Percentiles rank a stretch among this genome's conserved stretches.
phyloP scores from a whole-genome alignment of 1,140 invertebrate genomes.

The Nilaparvata lugens region DNA sequence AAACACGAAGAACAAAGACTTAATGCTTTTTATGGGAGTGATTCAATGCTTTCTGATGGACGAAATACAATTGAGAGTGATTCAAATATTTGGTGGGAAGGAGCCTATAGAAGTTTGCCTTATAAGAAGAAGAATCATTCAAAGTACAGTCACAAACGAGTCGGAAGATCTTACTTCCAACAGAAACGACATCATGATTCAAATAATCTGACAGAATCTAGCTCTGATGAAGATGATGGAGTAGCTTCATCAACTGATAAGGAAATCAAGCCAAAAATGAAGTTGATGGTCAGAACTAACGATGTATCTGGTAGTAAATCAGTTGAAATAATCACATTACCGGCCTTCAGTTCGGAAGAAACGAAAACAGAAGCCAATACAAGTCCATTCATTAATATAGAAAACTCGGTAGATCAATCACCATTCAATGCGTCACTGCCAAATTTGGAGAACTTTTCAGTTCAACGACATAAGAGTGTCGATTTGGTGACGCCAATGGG shows the following conservation, averaged over 20 bases:
- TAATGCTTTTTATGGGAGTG: not conserved
- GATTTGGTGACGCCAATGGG: not conserved
- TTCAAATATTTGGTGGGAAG: slow-evolving; percentile 34
- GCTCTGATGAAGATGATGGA: slow-evolving; percentile 4
- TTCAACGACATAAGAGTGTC: not conserved
- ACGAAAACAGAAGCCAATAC: not conserved
- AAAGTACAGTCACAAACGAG: too few species aligned
- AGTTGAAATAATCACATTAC: slow-evolving; percentile 42
- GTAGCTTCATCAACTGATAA: slow-evolving; percentile 2
- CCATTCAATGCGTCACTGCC: slow-evolving; percentile 20
- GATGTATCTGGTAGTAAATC: slow-evolving; percentile 39
- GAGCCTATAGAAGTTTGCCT: slow-evolving; percentile 29
- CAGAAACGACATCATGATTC: not conserved
- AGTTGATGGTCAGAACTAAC: slow-evolving; percentile 41
- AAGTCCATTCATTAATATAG: too few species aligned
- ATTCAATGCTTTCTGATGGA: too few species aligned
- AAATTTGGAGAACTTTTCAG: slow-evolving; percentile 7
- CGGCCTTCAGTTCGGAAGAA: slow-evolving; percentile 33
- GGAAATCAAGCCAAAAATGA: slow-evolving; percentile 38
- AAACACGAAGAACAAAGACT: slow-evolving; percentile 24
- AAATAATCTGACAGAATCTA: not conserved
- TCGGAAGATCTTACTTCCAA: not conserved
- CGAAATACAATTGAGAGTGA: not conserved
- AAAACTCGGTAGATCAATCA: not conserved
- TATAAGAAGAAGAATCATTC: not conserved